phyloP scores from a whole-genome alignment of 2,113 vertebrate genomes.

The Pseudolaguvia tuberculata region DNA sequence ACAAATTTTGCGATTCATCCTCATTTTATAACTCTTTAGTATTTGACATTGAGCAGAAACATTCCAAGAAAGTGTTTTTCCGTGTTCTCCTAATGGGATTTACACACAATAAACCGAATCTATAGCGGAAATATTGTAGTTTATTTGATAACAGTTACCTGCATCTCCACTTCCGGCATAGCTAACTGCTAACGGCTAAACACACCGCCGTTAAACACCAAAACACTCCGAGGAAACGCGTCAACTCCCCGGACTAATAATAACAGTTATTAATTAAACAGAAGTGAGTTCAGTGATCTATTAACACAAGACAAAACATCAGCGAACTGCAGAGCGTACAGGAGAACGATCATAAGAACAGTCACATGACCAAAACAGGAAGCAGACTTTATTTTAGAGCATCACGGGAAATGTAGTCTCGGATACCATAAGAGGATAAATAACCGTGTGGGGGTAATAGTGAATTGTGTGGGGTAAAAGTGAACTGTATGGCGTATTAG shows the following conservation, averaged over 20 bases:
- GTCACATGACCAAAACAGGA: slow-evolving; percentile 71
- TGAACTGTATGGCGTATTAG: neutral
- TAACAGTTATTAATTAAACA: neutral
- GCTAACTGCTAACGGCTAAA: slow-evolving; percentile 18
- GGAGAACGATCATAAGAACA: slow-evolving; percentile 34
- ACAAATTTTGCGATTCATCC: no score
- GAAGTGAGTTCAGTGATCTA: neutral
- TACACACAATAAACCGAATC: neutral
- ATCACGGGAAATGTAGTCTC: slow-evolving; percentile 64
- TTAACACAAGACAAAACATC: neutral
- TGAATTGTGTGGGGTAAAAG: no score
- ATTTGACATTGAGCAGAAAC: no score
- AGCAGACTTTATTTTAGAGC: slow-evolving; percentile 3
- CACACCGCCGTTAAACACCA: neutral
- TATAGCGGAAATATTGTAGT: neutral
- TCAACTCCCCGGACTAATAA: neutral
- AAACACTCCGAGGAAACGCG: neutral
- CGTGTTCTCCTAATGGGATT: no score
- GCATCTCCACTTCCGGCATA: slow-evolving; percentile 82
- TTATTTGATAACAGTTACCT: slow-evolving; percentile 65
- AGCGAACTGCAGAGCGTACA: neutral
- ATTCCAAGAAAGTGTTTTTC: no score
- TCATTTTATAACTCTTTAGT: no score
- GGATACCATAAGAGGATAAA: no score
- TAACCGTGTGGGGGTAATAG: neutral